phyloP scores from a whole-genome alignment of 1,140 invertebrate species.

The Eueides isabella region DNA sequence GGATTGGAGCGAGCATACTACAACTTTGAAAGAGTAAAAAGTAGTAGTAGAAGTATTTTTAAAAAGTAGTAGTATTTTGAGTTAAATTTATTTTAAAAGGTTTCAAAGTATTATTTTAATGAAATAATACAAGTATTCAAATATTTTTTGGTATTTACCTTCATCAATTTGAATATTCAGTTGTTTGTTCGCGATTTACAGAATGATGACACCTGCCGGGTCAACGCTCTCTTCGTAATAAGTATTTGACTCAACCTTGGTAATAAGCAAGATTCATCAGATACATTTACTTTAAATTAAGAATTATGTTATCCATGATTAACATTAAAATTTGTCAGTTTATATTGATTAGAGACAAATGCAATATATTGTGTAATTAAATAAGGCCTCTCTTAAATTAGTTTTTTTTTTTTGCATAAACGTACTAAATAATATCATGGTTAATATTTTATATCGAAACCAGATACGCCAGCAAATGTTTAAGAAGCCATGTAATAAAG shows the following conservation, averaged over 20 bases:
- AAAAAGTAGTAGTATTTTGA: too few species aligned
- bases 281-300: slow-evolving; percentile 10
- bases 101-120: too few species aligned
- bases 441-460: neutral
- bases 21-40: neutral
- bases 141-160: slow-evolving; percentile 14
- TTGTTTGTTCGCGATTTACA: slow-evolving; percentile 32
- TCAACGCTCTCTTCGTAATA: slow-evolving; percentile 52
- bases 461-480: slow-evolving; percentile 5
- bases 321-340: neutral
- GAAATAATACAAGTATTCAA: neutral
- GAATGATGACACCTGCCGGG: slow-evolving; percentile 49
- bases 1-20: neutral
- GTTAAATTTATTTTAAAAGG: too few species aligned
- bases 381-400: neutral
- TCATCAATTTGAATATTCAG: slow-evolving; percentile 5
- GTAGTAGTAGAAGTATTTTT: too few species aligned
- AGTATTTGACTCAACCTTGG: slow-evolving; percentile 47
- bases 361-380: neutral
- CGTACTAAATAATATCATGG: too few species aligned
- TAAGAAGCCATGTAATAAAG: slow-evolving; percentile 4
- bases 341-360: neutral
- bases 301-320: neutral
- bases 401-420: too few species aligned
- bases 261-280: slow-evolving; percentile 30